Percentiles rank a stretch among this genome's conserved stretches.
Conservation (phyloP, 2,797 vertebrate genomes). For the Hemibagrus guttatus region DNA sequence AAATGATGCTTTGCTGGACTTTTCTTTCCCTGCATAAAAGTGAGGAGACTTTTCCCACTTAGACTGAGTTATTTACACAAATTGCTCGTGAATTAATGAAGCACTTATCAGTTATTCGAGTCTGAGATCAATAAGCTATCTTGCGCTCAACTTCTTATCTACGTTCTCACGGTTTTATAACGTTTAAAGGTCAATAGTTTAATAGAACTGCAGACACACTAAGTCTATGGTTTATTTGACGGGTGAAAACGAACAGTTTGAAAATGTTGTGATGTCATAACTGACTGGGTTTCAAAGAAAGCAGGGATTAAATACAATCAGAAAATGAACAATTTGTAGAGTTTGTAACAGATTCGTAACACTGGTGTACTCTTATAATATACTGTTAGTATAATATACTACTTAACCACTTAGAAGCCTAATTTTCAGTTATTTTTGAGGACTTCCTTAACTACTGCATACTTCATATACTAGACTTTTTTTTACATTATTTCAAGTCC, state of each 20-base stretch:
- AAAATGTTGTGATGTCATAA: not conserved
- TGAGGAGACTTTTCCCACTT: not conserved
- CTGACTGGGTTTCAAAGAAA: too few relatives aligned
- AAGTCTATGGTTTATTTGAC: not conserved
- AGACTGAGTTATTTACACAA: not conserved
- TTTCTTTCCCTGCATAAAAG: too few relatives aligned
- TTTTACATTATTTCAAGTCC: not conserved
- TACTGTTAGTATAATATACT: too few relatives aligned
- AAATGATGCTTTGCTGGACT: not conserved
- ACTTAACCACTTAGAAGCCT: too few relatives aligned
- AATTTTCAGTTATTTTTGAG: too few relatives aligned
- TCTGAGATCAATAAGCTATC: not conserved
- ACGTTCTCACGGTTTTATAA: not conserved
- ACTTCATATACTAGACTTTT: too few relatives aligned
- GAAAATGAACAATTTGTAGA: too few relatives aligned
- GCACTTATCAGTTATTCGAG: constrained; percentile 10
- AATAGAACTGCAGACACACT: not conserved
- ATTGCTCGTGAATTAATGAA: not conserved
- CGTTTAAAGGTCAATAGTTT: constrained; percentile 4
- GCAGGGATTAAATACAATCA: too few relatives aligned
- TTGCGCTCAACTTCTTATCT: not conserved
- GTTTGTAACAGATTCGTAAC: too few relatives aligned
- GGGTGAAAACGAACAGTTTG: not conserved
- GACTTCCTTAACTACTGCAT: not conserved
- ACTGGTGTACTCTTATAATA: too few relatives aligned